Evolutionary conservation across 2,113 vertebrate genomes (phyloP).

Genomic region (Leptosomus discolor): DNA sequence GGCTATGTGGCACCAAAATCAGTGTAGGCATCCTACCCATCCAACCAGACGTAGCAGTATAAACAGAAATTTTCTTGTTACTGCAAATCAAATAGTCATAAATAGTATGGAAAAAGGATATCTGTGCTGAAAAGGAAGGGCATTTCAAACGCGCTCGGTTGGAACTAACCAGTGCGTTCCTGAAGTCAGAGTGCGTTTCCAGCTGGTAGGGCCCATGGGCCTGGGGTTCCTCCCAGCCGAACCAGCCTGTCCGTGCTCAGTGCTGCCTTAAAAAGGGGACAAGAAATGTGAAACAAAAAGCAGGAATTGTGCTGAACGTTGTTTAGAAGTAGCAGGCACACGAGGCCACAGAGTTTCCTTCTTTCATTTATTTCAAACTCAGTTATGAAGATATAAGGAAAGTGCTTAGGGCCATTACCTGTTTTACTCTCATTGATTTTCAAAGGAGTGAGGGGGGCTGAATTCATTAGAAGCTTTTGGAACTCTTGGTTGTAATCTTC

Average conservation of each 20-base stretch:
- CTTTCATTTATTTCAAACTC: neutral
- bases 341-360: neutral
- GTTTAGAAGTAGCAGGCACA: neutral
- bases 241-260: neutral
- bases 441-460: neutral
- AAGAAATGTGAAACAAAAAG: neutral
- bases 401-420: conserved; percentile 13
- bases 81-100: neutral
- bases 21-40: neutral
- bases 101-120: neutral
- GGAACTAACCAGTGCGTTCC: neutral
- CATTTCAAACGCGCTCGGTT: neutral
- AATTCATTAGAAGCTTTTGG: neutral
- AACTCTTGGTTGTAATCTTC: neutral
- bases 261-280: neutral
- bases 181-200: neutral
- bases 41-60: neutral
- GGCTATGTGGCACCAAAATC: neutral
- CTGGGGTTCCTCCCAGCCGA: neutral
- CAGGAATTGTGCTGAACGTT: neutral
- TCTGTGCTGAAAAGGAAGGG: neutral
- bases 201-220: neutral
- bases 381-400: conserved; percentile 17
- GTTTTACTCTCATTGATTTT: conserved; percentile 10
- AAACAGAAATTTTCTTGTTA: neutral